Conservation (phyloP, 2,797 vertebrate genomes). For the Zalophus californianus region DNA sequence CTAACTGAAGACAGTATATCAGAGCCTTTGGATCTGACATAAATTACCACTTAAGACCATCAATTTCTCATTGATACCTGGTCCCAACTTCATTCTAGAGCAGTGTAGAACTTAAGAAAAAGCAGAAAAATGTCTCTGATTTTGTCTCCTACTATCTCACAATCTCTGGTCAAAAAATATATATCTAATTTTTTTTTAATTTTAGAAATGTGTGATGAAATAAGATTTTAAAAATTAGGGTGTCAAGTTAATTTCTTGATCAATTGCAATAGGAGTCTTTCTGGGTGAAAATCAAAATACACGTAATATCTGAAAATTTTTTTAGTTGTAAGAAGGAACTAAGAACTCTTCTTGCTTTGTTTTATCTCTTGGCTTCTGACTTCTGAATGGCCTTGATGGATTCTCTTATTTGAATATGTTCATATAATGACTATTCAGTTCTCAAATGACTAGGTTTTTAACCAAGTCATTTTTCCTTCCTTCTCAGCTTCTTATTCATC, state of each 20-base stretch:
- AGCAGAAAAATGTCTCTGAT: background rate
- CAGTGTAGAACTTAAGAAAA: conserved; percentile 32
- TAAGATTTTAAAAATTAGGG: background rate
- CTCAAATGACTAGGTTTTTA: conserved; percentile 7
- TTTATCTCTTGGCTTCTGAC: background rate
- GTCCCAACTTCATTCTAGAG: conserved; percentile 12
- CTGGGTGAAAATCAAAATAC: conserved; percentile 42
- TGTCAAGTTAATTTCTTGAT: conserved; percentile 5
- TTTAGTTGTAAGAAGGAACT: background rate
- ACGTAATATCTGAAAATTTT: background rate
- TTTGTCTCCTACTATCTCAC: background rate
- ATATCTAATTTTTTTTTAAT: background rate
- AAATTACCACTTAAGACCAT: background rate
- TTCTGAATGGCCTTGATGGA: background rate
- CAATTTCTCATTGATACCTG: background rate
- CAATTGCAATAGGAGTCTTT: background rate
- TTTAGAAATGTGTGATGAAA: background rate
- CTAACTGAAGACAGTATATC: background rate
- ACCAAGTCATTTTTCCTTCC: background rate
- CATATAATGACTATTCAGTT: background rate
- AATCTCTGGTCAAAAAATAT: conserved; percentile 3
- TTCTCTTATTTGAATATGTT: background rate
- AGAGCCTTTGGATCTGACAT: background rate
- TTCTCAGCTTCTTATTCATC: background rate
- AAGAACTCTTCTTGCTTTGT: background rate